A percentile compares a stretch with the other conserved stretches of the same genome.
Evolutionary conservation across 2,888 invertebrate species (phyloP).

Genomic region (Apomyelois bistriatella): DNA sequence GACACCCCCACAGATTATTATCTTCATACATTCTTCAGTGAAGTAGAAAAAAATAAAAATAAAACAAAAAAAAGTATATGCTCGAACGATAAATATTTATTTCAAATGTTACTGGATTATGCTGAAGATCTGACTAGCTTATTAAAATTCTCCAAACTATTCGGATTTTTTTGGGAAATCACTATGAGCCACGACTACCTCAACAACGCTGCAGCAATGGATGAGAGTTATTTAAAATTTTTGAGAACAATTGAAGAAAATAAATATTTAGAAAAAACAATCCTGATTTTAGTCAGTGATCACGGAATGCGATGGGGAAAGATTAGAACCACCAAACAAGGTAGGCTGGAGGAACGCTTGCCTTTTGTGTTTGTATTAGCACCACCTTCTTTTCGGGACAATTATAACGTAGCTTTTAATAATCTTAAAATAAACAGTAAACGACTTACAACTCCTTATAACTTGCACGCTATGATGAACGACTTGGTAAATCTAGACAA

Average conservation of each 20-base stretch:
- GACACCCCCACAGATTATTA: constrained; percentile 93
- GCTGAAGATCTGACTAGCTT: constrained; percentile 81
- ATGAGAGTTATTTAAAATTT: constrained; percentile 81
- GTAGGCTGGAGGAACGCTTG: constrained; percentile 91
- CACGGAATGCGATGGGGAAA: constrained; percentile 94
- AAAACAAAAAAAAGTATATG: constrained; percentile 83
- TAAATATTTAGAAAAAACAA: constrained; percentile 82
- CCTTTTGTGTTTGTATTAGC: constrained; percentile 88
- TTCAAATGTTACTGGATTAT: constrained; percentile 87
- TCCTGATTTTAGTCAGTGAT: constrained; percentile 89
- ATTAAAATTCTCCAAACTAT: constrained; percentile 82
- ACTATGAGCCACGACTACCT: constrained; percentile 91
- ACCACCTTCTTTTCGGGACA: constrained; percentile 85
- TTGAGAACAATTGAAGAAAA: constrained; percentile 74
- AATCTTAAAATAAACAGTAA: constrained; percentile 84
- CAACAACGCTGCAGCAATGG: constrained; percentile 87
- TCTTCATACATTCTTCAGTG: constrained; percentile 85
- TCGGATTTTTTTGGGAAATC: constrained; percentile 92
- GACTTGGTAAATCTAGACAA: constrained; percentile 82
- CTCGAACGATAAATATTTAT: constrained; percentile 84
- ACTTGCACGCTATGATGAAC: constrained; percentile 88
- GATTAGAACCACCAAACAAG: constrained; percentile 91
- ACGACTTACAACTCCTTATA: constrained; percentile 89
- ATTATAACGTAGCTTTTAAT: constrained; percentile 80
- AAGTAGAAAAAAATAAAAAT: constrained; percentile 84